These are phyloP conservation scores for Piprites chloris DNA, from an alignment of 2,113 vertebrate genomes.

Conservation along the genomic window DNA sequence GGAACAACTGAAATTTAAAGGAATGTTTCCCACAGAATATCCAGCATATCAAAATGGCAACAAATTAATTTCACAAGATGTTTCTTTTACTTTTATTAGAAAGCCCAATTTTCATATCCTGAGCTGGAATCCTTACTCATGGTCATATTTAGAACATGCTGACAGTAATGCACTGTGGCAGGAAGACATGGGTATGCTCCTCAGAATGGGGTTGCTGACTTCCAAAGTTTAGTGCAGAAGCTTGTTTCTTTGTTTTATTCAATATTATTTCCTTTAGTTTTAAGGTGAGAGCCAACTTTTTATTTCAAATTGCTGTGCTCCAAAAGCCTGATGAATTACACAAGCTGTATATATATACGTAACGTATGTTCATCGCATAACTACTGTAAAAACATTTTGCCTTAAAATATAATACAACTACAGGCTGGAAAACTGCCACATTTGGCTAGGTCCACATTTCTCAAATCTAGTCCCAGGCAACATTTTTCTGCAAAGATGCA, in stretches of 20 bases:
- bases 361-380: conserved; percentile 18
- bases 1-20: conserved; percentile 1
- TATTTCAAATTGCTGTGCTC: neutral
- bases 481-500: neutral
- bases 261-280: neutral
- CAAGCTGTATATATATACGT: neutral
- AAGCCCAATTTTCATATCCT: neutral
- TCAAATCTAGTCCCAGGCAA: neutral
- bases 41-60: neutral
- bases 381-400: conserved; percentile 37
- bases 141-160: neutral
- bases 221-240: neutral
- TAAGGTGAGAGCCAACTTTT: neutral
- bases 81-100: neutral
- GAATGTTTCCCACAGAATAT: neutral
- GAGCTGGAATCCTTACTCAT: neutral
- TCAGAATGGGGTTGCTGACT: neutral
- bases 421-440: conserved; percentile 12
- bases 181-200: neutral
- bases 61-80: conserved; percentile 31
- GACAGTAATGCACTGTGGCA: neutral
- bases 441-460: neutral
- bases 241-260: neutral
- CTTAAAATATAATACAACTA: neutral
- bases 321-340: neutral